Evolutionary conservation across 2,888 invertebrate genomes (phyloP).

Genomic region (Byasa hedistus): DNA sequence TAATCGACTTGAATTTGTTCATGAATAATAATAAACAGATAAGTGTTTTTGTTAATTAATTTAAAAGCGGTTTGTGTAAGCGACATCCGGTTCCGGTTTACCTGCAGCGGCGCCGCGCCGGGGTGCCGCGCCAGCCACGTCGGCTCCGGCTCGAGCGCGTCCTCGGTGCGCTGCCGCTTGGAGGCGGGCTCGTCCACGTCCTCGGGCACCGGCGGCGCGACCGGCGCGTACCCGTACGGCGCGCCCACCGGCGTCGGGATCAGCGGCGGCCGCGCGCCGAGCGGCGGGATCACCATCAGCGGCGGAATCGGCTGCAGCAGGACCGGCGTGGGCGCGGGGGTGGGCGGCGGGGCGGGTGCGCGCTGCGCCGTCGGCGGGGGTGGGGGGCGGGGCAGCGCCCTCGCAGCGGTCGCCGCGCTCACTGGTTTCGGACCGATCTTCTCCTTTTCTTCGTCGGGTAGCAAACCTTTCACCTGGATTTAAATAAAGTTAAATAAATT

Average conservation of each 20-base stretch:
- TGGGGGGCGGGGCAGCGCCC: constrained; percentile 37
- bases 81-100: constrained; percentile 51
- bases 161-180: constrained; percentile 95
- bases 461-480: constrained; percentile 85
- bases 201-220: constrained; percentile 36
- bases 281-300: constrained; percentile 75
- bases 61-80: no score
- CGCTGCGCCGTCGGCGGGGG: constrained; percentile 39
- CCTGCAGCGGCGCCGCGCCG: constrained; percentile 62
- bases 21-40: no score
- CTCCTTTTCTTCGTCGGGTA: constrained; percentile 97
- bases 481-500: neutral
- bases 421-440: constrained; percentile 96
- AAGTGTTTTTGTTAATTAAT: no score
- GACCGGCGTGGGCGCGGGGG: constrained; percentile 41
- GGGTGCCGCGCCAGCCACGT: constrained; percentile 62
- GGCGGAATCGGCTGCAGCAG: constrained; percentile 70
- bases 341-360: constrained; percentile 36
- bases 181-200: constrained; percentile 88
- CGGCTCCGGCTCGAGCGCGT: constrained; percentile 93
- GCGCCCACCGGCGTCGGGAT: constrained; percentile 64
- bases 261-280: constrained; percentile 64
- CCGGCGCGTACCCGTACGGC: constrained; percentile 42
- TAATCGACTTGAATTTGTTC: no score
- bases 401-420: constrained; percentile 40